These are phyloP conservation scores for Panopea generosa DNA, from an alignment of 2,888 invertebrate species.

Conservation along the genomic window DNA sequence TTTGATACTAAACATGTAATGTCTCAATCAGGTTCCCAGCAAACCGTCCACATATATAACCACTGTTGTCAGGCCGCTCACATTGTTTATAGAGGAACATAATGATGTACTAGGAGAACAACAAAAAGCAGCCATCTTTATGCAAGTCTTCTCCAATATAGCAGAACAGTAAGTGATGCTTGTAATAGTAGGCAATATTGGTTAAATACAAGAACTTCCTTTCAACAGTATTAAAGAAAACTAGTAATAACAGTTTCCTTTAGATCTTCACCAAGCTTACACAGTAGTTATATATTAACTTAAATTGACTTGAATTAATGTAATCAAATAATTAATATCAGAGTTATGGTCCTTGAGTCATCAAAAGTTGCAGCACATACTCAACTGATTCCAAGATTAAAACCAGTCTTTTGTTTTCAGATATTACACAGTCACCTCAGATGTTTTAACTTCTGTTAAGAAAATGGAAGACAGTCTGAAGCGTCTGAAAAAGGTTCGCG, in stretches of 20 bases:
- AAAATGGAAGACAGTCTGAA: conserved; percentile 97
- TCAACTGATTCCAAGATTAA: too few species aligned
- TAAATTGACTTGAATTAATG: too few species aligned
- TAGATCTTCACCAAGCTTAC: too few species aligned
- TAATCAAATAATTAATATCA: too few species aligned
- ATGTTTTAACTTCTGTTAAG: conserved; percentile 96
- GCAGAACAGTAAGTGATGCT: conserved; percentile 77
- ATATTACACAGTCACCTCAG: conserved; percentile 89
- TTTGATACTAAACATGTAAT: neutral
- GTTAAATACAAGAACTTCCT: too few species aligned
- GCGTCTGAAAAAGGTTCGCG: conserved; percentile 93
- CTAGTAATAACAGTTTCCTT: too few species aligned
- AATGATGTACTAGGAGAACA: conserved; percentile 62
- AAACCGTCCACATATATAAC: conserved; percentile 82
- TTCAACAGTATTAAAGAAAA: too few species aligned
- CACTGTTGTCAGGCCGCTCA: conserved; percentile 77
- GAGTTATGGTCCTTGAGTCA: too few species aligned
- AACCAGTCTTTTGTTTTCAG: conserved; percentile 77
- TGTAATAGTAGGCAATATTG: too few species aligned
- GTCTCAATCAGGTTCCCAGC: conserved; percentile 78
- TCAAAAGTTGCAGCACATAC: too few species aligned
- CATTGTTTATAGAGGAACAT: conserved; percentile 78
- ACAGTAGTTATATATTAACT: too few species aligned
- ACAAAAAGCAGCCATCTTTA: conserved; percentile 66
- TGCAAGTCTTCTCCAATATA: conserved; percentile 71